These are phyloP conservation scores for Thereva nobilitata DNA, from an alignment of 2,888 invertebrate genomes.

Conservation along the genomic window DNA sequence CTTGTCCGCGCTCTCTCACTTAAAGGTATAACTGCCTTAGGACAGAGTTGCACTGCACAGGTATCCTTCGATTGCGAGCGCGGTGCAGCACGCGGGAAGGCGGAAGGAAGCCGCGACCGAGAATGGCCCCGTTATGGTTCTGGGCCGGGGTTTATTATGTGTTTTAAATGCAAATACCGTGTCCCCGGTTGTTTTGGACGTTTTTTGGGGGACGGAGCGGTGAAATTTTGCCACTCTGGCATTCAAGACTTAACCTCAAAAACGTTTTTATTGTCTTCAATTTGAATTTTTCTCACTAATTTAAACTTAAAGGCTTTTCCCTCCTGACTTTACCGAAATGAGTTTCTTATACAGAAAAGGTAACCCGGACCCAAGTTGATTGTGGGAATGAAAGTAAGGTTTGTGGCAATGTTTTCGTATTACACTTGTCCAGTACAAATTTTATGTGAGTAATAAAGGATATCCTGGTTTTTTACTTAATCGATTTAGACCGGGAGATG, in stretches of 20 bases:
- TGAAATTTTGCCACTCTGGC: too few species aligned
- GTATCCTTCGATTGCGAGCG: not conserved
- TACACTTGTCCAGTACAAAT: too few species aligned
- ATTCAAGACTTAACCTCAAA: not conserved
- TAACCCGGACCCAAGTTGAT: too few species aligned
- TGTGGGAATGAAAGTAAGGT: too few species aligned
- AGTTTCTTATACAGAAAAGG: too few species aligned
- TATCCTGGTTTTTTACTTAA: too few species aligned
- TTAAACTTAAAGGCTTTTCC: not conserved
- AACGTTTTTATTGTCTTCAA: constrained; percentile 14
- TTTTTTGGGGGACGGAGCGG: not conserved
- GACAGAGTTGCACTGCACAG: not conserved
- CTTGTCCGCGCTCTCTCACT: not conserved
- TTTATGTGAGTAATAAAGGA: too few species aligned
- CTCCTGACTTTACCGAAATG: too few species aligned
- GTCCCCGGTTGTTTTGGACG: constrained; percentile 24
- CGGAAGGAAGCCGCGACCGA: constrained; percentile 26
- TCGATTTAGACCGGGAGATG: too few species aligned
- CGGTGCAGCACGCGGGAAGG: not conserved
- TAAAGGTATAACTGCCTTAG: not conserved
- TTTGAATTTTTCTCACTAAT: constrained; percentile 26
- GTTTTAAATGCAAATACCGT: constrained; percentile 40
- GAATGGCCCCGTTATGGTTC: constrained; percentile 19
- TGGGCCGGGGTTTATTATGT: constrained; percentile 34
- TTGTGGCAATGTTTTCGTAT: too few species aligned